A percentile compares a stretch with the other conserved stretches of the same genome.
These are phyloP conservation scores for Minunthozetes semirufus DNA, from an alignment of 2,888 invertebrate species.

Conservation along the genomic window DNA sequence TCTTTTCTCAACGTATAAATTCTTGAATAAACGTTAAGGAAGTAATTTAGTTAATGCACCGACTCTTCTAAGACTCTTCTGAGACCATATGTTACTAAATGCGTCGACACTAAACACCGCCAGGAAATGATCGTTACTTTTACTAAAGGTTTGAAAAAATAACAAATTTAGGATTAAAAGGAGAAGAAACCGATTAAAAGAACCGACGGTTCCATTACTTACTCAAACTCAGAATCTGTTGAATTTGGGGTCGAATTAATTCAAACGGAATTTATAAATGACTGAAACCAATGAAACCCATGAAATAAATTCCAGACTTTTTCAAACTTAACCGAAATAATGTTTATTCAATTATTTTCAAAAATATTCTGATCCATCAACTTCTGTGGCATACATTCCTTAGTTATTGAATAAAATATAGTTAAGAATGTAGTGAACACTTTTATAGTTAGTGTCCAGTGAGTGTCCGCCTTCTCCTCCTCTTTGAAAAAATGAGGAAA, in stretches of 20 bases:
- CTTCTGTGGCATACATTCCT: not conserved
- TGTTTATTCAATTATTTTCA: too few relatives aligned
- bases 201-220: not conserved
- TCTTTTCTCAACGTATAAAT: not conserved
- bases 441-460: not conserved
- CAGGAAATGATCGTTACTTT: not conserved
- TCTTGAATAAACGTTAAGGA: constrained; percentile 11
- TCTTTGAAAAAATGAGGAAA: not conserved
- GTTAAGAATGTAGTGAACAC: too few relatives aligned
- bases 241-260: not conserved
- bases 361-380: too few relatives aligned
- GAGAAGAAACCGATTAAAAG: constrained; percentile 1
- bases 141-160: constrained; percentile 2
- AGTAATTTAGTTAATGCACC: constrained; percentile 23
- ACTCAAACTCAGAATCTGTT: not conserved
- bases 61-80: constrained; percentile 14
- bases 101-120: not conserved
- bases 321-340: too few relatives aligned
- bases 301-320: too few relatives aligned
- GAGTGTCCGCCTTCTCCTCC: constrained; percentile 11
- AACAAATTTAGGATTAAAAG: not conserved
- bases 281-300: too few relatives aligned
- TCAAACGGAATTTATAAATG: not conserved
- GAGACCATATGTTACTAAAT: constrained; percentile 11
- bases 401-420: not conserved